These are phyloP conservation scores for Sceloporus tristichus DNA, from an alignment of 2,113 vertebrate genomes.

Conservation along the genomic window DNA sequence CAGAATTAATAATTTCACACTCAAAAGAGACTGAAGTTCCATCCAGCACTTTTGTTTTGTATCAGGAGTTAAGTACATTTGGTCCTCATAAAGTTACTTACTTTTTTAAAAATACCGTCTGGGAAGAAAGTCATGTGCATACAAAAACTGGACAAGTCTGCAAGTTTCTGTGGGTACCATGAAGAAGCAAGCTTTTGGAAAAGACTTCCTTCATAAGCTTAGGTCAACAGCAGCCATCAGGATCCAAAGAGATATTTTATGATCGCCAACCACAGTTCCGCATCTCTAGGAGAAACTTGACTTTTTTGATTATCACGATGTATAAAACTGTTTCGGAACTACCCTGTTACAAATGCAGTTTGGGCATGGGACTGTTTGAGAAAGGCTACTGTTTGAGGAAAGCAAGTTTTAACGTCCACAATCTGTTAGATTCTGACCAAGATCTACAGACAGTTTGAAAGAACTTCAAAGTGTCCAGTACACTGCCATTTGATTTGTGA, in stretches of 20 bases:
- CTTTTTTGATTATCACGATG: too few species aligned
- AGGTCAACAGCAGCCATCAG: not conserved
- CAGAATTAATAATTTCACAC: conserved; percentile 24
- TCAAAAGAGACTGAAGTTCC: conserved; percentile 37
- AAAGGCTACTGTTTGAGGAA: not conserved
- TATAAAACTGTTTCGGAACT: not conserved
- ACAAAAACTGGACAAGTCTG: not conserved
- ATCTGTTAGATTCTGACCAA: not conserved
- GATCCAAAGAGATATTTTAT: not conserved
- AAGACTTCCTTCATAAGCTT: not conserved
- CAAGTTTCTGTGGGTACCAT: not conserved
- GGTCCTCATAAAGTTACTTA: conserved; percentile 65
- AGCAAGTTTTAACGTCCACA: not conserved
- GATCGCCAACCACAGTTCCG: not conserved
- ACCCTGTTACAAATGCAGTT: not conserved
- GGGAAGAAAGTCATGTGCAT: conserved; percentile 42
- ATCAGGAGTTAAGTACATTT: conserved; percentile 57
- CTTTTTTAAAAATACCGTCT: conserved; percentile 42
- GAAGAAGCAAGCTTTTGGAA: not conserved
- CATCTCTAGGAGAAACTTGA: not conserved
- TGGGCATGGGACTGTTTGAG: not conserved
- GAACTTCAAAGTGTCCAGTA: not conserved
- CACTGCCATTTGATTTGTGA: not conserved
- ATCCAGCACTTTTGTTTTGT: conserved; percentile 45
- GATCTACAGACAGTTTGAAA: too few species aligned